Base-by-base conservation (phyloP, 1,140 invertebrate genomes). In the Lasioglossum albipes region DNA sequence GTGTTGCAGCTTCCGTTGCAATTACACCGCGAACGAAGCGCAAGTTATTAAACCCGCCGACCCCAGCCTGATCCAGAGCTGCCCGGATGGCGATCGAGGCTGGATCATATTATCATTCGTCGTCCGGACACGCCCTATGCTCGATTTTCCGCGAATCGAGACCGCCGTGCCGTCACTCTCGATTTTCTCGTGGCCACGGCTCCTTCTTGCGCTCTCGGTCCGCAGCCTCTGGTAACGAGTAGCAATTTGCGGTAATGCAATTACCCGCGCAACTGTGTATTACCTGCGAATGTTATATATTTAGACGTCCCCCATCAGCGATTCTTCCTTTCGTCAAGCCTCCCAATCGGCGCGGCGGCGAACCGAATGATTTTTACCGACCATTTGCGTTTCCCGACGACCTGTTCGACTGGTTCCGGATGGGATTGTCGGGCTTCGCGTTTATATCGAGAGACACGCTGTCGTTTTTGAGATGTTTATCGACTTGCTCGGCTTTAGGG, bases 31-130 rank as follows among this genome's bases (percentile, higher is more conserved):
- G 36, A 36, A 36, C 36, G 36, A 36, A 36, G 36, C 42, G 57
- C 22, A 7, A 76, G 78, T 84, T 82, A 66, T 85, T 84, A 84
- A 85, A 82, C 68, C 22, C 18, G 3, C 52, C 52, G 18, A 68
- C 18, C 52, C 52, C 5, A 61, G 18, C 22, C 10, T 45, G 76
- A 80, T 80, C 45, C 62, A 72, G 41, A 66, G 62, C 45, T 3
- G 57, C 18, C 54, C 20, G 16, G 59, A 62, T 36, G 59, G 72
- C 49, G 42, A 75, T 36, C 18, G 45, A 18, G 18, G 20, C 41
- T 12, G 7, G 22, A 45, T 59, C 65, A n/a, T 57, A n/a, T 41
- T 22, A 31, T 54, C 52, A 20, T 54, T 42, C 36, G 41, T 69
- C 22, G 54, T 76, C 65, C 75, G 75, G 75, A 61, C 66, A 76